A percentile compares a stretch with the other conserved stretches of the same genome.
Conservation (phyloP, 2,113 vertebrate species). For the Harpagus bidentatus region DNA sequence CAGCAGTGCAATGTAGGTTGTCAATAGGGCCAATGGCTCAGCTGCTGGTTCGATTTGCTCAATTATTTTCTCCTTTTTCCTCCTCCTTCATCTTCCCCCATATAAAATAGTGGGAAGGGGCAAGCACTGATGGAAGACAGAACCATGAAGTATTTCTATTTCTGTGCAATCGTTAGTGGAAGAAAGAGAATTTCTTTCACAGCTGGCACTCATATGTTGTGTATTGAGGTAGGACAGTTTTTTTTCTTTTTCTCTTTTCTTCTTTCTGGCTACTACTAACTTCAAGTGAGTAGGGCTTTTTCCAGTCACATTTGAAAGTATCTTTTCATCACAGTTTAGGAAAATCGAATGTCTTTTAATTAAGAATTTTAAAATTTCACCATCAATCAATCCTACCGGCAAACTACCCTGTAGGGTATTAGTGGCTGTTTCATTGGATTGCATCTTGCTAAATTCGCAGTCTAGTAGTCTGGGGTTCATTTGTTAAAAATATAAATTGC, state of each 20-base stretch:
- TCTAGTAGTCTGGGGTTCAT: background rate
- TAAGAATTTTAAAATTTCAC: background rate
- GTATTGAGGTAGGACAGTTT: background rate
- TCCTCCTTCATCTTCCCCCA: background rate
- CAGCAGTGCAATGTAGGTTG: fast-evolving
- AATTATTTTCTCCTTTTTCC: background rate
- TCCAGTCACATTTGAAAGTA: background rate
- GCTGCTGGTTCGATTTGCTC: background rate
- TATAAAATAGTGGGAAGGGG: background rate
- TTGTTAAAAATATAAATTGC: background rate
- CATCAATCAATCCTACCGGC: background rate
- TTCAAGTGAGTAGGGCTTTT: background rate
- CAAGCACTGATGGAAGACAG: background rate
- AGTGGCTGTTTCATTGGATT: background rate
- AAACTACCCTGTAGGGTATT: background rate
- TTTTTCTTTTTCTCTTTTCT: background rate
- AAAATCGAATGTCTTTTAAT: background rate
- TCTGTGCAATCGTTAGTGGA: background rate
- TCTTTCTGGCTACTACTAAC: background rate
- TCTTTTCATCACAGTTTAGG: background rate
- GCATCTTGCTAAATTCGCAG: background rate
- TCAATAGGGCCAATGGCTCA: background rate
- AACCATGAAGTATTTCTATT: background rate
- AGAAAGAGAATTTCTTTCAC: background rate
- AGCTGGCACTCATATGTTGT: background rate